Evolutionary conservation across 2,113 vertebrate genomes (phyloP).

Genomic region (Asarcornis scutulata): DNA sequence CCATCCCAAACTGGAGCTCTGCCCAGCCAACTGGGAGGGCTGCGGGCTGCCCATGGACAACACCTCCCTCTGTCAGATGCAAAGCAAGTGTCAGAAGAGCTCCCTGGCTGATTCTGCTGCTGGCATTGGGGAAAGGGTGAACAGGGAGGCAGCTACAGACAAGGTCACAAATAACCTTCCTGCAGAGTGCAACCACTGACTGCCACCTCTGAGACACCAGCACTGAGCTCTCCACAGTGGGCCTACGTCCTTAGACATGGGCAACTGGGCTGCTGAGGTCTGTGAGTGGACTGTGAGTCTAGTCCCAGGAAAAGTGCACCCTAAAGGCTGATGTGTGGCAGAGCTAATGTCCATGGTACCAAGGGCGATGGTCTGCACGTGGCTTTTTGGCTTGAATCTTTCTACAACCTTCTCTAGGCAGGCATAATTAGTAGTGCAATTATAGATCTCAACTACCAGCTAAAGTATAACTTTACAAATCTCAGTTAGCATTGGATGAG

Average conservation of each 20-base stretch:
- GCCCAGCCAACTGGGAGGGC: neutral
- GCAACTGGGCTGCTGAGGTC: neutral
- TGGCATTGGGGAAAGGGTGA: neutral
- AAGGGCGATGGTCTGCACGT: neutral
- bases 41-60: neutral
- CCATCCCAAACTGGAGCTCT: neutral
- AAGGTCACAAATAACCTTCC: neutral
- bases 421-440: neutral
- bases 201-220: neutral
- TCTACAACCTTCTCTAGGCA: neutral
- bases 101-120: neutral
- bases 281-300: neutral
- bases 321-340: neutral
- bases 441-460: neutral
- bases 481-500: neutral
- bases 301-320: neutral
- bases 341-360: neutral
- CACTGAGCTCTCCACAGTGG: neutral
- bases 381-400: neutral
- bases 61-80: neutral
- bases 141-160: neutral
- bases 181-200: neutral
- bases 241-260: fast-evolving
- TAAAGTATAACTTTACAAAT: neutral
- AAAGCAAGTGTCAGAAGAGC: neutral